phyloP scores from a whole-genome alignment of 2,797 vertebrate species.

The Gymnothorax javanicus region DNA sequence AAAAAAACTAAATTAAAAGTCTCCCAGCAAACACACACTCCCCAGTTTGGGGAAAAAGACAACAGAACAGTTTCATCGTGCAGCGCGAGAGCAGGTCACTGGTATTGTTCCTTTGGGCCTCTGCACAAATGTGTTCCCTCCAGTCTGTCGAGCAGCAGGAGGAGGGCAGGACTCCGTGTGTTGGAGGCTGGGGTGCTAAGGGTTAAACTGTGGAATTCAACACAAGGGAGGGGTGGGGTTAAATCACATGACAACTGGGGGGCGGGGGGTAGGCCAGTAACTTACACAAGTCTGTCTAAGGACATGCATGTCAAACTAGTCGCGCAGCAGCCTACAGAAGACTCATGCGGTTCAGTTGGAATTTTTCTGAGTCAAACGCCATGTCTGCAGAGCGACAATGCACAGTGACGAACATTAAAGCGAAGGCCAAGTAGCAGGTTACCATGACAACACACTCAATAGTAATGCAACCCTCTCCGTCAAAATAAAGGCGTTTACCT shows the following conservation, averaged over 20 bases:
- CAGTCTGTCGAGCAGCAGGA: not conserved
- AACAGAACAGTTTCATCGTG: not conserved
- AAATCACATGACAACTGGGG: slow-evolving; percentile 48
- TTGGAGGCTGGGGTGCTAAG: slow-evolving; percentile 14
- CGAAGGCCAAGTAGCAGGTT: no score
- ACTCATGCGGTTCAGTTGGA: slow-evolving; percentile 24
- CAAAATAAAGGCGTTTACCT: no score
- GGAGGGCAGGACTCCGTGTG: not conserved
- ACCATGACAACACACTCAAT: no score
- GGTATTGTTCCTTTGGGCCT: not conserved
- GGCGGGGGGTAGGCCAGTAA: slow-evolving; percentile 33
- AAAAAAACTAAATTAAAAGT: not conserved
- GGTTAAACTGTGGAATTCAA: slow-evolving; percentile 78
- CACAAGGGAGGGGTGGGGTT: slow-evolving; percentile 40
- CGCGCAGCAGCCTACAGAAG: slow-evolving; percentile 45
- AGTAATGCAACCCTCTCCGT: no score
- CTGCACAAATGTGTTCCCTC: not conserved
- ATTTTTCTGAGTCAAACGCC: slow-evolving; percentile 31
- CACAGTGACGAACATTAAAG: no score
- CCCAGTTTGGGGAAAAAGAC: not conserved
- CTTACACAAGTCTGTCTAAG: slow-evolving; percentile 57
- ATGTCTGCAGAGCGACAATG: slow-evolving; percentile 47
- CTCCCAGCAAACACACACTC: not conserved
- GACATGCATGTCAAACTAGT: slow-evolving; percentile 52
- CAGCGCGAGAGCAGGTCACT: not conserved